Evolutionary conservation across 2,888 invertebrate species (phyloP).

Genomic region (Apamea sordens): DNA sequence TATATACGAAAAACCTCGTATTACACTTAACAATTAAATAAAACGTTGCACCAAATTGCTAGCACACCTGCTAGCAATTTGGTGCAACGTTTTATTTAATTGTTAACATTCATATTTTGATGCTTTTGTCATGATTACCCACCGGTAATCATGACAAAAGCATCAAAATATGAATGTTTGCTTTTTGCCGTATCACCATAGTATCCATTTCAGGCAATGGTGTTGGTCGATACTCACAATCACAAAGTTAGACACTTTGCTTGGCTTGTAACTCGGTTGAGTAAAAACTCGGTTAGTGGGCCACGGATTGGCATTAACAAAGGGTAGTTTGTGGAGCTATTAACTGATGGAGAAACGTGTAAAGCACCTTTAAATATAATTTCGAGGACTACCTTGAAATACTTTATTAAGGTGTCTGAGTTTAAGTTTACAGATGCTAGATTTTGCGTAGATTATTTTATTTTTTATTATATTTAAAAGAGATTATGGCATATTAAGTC

Average conservation of each 20-base stretch:
- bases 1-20: not conserved
- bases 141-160: slow-evolving; percentile 33
- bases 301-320: slow-evolving; percentile 53
- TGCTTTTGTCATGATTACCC: too few relatives aligned
- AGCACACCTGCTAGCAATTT: too few relatives aligned
- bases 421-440: not conserved
- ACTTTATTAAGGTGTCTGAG: not conserved
- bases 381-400: slow-evolving; percentile 15
- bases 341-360: slow-evolving; percentile 19
- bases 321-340: slow-evolving; percentile 33
- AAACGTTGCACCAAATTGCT: slow-evolving; percentile 8
- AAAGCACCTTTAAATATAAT: not conserved
- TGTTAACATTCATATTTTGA: too few relatives aligned
- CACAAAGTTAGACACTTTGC: slow-evolving; percentile 26
- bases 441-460: not conserved
- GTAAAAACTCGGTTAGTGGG: slow-evolving; percentile 58
- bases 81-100: too few relatives aligned
- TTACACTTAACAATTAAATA: slow-evolving; percentile 2
- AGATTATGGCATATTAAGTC: not conserved
- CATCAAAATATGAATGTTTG: slow-evolving; percentile 16
- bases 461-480: not conserved
- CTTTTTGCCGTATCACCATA: slow-evolving; percentile 28
- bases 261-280: slow-evolving; percentile 23
- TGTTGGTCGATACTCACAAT: slow-evolving; percentile 39
- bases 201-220: slow-evolving; percentile 22